A percentile compares a stretch with the other conserved stretches of the same genome.
Conservation (phyloP, 2,113 vertebrate species). For the Coreoperca whiteheadi region DNA sequence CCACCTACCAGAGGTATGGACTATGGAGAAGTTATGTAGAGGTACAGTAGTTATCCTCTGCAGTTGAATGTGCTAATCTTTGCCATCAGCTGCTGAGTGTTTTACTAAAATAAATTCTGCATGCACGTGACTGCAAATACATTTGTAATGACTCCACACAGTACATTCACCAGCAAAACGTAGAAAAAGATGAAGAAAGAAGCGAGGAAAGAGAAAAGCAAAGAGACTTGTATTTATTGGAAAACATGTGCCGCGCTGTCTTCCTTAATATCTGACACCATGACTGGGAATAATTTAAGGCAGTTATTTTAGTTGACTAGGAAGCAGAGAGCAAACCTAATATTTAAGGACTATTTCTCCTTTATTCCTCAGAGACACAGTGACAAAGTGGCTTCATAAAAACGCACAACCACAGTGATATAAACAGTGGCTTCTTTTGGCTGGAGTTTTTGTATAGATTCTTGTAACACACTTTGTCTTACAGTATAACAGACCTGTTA, state of each 20-base stretch:
- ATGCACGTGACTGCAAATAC: not conserved
- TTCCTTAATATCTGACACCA: not conserved
- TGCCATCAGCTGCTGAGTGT: not conserved
- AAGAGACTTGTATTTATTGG: constrained; percentile 1
- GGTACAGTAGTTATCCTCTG: not conserved
- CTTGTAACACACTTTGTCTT: not conserved
- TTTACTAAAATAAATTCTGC: constrained; percentile 8
- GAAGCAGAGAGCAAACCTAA: not conserved
- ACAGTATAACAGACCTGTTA: not conserved
- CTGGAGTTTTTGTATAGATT: not conserved
- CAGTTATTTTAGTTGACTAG: constrained; percentile 18
- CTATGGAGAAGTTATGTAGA: not conserved
- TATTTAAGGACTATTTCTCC: not conserved
- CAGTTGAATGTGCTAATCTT: not conserved
- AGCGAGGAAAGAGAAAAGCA: not conserved
- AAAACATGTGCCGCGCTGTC: not conserved
- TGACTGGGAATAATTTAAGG: constrained; percentile 13
- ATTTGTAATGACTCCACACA: not conserved
- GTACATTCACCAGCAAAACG: not conserved
- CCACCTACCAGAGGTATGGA: not conserved
- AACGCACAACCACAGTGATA: constrained; percentile 6
- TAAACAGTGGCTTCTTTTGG: not conserved
- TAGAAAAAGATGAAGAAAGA: not conserved
- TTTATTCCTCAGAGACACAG: constrained; percentile 5
- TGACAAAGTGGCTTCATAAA: constrained; percentile 32